These are phyloP conservation scores for Gallinago solitaria DNA, from an alignment of 2,797 vertebrate species.

Conservation along the genomic window DNA sequence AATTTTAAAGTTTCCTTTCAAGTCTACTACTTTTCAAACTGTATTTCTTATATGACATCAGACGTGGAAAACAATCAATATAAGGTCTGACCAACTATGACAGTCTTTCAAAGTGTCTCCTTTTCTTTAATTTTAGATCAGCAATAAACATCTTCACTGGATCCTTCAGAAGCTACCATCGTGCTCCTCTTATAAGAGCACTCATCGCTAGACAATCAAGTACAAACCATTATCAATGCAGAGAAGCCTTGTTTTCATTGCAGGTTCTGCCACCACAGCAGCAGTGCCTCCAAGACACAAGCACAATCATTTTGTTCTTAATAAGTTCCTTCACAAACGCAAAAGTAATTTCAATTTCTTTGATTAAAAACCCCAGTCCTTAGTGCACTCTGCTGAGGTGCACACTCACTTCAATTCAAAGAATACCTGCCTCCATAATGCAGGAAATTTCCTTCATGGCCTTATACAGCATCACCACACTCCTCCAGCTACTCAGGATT, in stretches of 20 bases:
- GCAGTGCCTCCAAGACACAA: background rate
- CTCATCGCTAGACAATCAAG: background rate
- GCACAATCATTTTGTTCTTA: background rate
- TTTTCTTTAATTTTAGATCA: background rate
- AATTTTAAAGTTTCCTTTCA: background rate
- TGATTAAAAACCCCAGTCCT: background rate
- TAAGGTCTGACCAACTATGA: background rate
- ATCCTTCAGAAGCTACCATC: background rate
- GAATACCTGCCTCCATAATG: accelerated
- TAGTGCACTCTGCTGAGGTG: background rate
- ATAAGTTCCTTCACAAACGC: background rate
- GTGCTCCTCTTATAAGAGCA: background rate
- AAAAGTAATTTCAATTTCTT: background rate
- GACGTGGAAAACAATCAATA: background rate
- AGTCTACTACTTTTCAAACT: background rate
- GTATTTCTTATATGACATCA: background rate
- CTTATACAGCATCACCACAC: background rate
- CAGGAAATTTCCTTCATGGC: background rate
- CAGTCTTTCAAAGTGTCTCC: background rate
- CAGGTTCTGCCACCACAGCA: background rate
- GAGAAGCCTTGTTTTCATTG: background rate
- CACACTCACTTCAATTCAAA: background rate
- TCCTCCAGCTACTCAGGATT: background rate
- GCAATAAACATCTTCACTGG: background rate
- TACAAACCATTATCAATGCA: background rate